Evolutionary conservation across 2,113 vertebrate genomes (phyloP).

Genomic region (Mesitornis unicolor): DNA sequence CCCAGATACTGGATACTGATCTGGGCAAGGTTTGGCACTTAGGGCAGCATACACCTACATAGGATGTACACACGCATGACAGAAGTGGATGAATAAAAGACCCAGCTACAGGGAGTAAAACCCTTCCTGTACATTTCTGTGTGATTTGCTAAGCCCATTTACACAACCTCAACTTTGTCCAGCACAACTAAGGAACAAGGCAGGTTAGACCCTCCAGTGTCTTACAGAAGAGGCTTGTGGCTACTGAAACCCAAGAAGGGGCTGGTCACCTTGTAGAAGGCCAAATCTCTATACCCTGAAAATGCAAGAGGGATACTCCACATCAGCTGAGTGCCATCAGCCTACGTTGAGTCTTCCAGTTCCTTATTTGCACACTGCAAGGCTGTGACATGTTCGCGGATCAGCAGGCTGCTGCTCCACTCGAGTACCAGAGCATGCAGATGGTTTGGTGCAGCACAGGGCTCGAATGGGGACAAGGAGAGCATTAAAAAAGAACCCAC

Average conservation of each 20-base stretch:
- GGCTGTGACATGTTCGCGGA: not conserved
- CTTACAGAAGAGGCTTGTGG: not conserved
- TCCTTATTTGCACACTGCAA: not conserved
- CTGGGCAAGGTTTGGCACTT: not conserved
- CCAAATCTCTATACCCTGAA: not conserved
- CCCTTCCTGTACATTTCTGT: not conserved
- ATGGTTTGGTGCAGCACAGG: not conserved
- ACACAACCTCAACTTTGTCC: not conserved
- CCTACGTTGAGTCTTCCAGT: fast-evolving
- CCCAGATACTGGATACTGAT: not conserved
- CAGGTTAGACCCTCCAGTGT: not conserved
- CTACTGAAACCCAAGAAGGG: not conserved
- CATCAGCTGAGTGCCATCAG: too few species aligned
- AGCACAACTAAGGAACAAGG: not conserved
- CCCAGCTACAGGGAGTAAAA: not conserved
- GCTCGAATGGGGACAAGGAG: not conserved
- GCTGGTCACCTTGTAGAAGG: not conserved
- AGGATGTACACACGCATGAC: not conserved
- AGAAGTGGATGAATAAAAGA: not conserved
- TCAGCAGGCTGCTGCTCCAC: not conserved
- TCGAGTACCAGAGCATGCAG: not conserved
- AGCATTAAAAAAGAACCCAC: not conserved
- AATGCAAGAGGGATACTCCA: not conserved
- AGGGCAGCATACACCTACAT: not conserved
- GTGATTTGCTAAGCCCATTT: not conserved